Base-by-base conservation (phyloP, 2,888 invertebrate genomes). In the Ophraella communa region DNA sequence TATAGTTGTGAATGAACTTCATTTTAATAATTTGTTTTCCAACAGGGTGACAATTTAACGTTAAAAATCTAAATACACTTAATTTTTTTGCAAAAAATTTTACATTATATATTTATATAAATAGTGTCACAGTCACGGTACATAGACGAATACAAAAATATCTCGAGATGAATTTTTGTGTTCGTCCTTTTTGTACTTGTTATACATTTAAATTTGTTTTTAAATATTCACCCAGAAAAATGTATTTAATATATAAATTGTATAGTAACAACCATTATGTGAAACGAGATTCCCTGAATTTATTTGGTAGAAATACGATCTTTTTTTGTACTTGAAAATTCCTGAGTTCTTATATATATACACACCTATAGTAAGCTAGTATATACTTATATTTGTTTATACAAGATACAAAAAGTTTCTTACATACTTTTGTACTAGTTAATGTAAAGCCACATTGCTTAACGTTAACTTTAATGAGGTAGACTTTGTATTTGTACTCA, bases 41-140 rank as follows among this genome's bases (percentile, higher is more conserved):
- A 77, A 76, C 75, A 74, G 71, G 73, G 79, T 80, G 80, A 79
- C 79, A 80, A 79, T 80, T 79, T 79, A 79, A 79, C 78, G 78
- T 78, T 79, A 74, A 76, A 66, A 74, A 76, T 76, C 74, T 78
- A 78, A 77, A 76, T 79, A 80, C 79, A 79, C 77, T 66, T 68
- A 70, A 64, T 52, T 67, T n/a, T n/a, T 69, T 69, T 66, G 62
- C 64, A 68, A 65, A 70, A 67, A 57, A 17, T 39, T 14, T 39
- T 39, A 39, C 17, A 39, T 17, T 39, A 39, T 39, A 17, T 39
- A 39, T 14, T 14, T 39, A 39, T 65, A 65, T 64, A 67, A 59
- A 70, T 64, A 68, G 70, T 70, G 67, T 70, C 67, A 63, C 67
- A 69, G 59, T 65, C 45, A 63, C 42, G 56, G 47, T 53, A 30